Percentiles rank a stretch among this genome's conserved stretches.
Evolutionary conservation across 2,888 invertebrate species (phyloP).

Genomic region (Orthonevra nobilis): DNA sequence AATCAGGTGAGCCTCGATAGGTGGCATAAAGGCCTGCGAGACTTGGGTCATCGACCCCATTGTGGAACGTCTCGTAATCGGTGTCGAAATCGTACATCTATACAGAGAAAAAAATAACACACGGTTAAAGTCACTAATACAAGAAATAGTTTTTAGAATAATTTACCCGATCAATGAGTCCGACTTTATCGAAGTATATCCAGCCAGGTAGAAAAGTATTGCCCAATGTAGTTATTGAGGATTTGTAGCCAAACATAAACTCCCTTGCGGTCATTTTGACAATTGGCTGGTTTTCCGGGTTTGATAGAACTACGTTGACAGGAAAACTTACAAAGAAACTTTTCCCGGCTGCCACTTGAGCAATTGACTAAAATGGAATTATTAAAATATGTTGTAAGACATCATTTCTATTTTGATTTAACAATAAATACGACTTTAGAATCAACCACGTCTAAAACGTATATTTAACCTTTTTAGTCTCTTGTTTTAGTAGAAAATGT

Average conservation of each 20-base stretch:
- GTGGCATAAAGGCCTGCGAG: slow-evolving; percentile 87
- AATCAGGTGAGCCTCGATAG: slow-evolving; percentile 86
- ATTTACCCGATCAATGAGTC: slow-evolving; percentile 92
- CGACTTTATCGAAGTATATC: slow-evolving; percentile 93
- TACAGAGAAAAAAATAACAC: too few relatives aligned
- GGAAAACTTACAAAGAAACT: slow-evolving; percentile 85
- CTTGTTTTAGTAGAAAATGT: too few relatives aligned
- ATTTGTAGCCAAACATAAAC: slow-evolving; percentile 94
- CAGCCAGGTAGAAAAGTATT: slow-evolving; percentile 91
- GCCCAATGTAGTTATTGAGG: slow-evolving; percentile 90
- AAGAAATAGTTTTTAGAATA: too few relatives aligned
- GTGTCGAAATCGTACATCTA: slow-evolving; percentile 94
- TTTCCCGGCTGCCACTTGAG: slow-evolving; percentile 86
- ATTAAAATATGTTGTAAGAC: too few relatives aligned
- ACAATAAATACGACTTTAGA: too few relatives aligned
- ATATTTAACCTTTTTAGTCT: too few relatives aligned
- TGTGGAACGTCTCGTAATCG: slow-evolving; percentile 89
- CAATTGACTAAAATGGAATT: slow-evolving; percentile 85
- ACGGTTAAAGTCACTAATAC: too few relatives aligned
- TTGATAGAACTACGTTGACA: slow-evolving; percentile 85
- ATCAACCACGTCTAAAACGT: too few relatives aligned
- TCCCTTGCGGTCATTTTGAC: slow-evolving; percentile 90
- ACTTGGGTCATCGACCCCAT: slow-evolving; percentile 84
- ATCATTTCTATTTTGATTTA: too few relatives aligned
- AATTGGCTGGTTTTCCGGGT: slow-evolving; percentile 86